A percentile compares a stretch with the other conserved stretches of the same genome.
phyloP scores from a whole-genome alignment of 2,113 vertebrate genomes.

The Ailurus styani region DNA sequence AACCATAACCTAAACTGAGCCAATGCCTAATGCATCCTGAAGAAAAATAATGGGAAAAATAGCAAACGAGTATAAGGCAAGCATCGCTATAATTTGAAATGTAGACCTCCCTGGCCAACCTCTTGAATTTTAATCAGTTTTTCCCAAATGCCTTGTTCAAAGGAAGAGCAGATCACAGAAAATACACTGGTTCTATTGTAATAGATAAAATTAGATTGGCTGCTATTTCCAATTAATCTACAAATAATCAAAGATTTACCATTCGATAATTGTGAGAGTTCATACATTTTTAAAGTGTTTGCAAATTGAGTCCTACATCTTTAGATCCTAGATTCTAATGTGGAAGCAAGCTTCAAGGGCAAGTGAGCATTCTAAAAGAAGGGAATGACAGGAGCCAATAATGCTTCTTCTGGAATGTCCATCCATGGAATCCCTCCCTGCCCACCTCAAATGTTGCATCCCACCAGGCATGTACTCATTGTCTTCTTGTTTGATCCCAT shows the following conservation, averaged over 20 bases:
- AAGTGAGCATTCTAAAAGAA: neutral
- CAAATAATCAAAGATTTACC: neutral
- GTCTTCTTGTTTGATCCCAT: neutral
- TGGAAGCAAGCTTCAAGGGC: neutral
- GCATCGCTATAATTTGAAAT: neutral
- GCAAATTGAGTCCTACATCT: neutral
- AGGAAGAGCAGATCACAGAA: neutral
- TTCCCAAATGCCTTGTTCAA: neutral
- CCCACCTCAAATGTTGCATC: neutral
- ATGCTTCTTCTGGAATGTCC: neutral
- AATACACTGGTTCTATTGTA: neutral
- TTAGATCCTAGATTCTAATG: too few relatives aligned
- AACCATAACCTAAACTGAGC: neutral
- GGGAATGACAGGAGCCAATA: too few relatives aligned
- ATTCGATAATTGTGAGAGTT: neutral
- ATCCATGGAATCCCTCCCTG: accelerated
- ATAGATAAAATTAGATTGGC: neutral
- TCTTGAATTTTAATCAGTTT: neutral
- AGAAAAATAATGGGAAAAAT: neutral
- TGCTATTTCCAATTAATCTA: neutral
- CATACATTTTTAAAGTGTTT: neutral
- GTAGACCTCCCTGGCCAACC: neutral
- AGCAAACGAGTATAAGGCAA: neutral
- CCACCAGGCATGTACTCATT: accelerated
- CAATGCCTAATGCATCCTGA: neutral